Base-by-base conservation (phyloP, 2,888 invertebrate genomes). In the Seira ritae region DNA sequence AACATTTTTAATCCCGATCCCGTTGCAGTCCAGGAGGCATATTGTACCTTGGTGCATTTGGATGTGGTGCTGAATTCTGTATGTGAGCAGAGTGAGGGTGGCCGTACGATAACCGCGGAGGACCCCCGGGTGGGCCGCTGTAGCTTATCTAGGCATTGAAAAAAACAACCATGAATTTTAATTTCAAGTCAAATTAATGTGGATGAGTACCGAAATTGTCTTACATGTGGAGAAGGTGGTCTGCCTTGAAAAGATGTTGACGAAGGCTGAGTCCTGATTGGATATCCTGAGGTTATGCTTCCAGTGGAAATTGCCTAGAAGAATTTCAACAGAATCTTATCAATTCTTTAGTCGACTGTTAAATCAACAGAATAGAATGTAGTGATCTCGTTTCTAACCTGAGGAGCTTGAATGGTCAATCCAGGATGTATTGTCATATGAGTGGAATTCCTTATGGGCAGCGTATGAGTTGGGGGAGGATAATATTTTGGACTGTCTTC, bases 281-380 rank as follows among this genome's bases (percentile, higher is more conserved):
- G 95, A 92, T 96, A 31, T 8, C 31, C 31, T 31, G 96, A 94
- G 0, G 96, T 95, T 84, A 96, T 96, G 89, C 95, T 95, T 84
- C 96, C 95, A 0, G 95, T 93, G 90, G 95, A 95, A n/a, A 94
- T 91, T 82, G 93, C 93, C 94, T 31, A 31, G 8, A 31, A 31
- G 8, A 31, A 8, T 31, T 31, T 4, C 31, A 31, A 31, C n/a
- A 95, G 90, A 2, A 90, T 15, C 31, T 37, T 24, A 68, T 1
- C 17, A 20, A 67, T 6, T 1, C 19, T 67, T 55, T 71, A 23
- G 67, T n/a, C n/a, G n/a, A n/a, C n/a, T n/a, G n/a, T n/a, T n/a
- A n/a, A n/a, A n/a, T n/a, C n/a, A n/a, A n/a, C n/a, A n/a, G n/a
- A n/a, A n/a, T n/a, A n/a, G n/a, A n/a, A n/a, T n/a, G n/a, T n/a